Base-by-base conservation (phyloP, 2,888 invertebrate species). In the Apomyelois bistriatella region DNA sequence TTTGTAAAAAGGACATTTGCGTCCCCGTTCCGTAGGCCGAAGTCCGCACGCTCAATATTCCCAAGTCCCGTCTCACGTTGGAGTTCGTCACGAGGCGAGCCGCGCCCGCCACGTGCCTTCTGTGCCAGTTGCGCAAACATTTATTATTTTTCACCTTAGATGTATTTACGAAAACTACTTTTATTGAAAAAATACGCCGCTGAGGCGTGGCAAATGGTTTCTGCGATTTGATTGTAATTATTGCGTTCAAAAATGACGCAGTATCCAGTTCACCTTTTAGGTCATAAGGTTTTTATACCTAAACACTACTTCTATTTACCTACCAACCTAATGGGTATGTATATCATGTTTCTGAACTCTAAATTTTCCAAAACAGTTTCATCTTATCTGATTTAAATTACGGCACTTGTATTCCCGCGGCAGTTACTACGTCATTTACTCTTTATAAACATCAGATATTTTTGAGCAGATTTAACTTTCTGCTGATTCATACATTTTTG, bases 11-110 rank as follows among this genome's bases (percentile, higher is more conserved):
- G 43, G 43, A 30, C 28, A 46, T 32, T n/a, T 12, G 12, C 22
- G 57, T 62, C 58, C 49, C 12, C n/a, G 22, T 22, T 16, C 9
- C 8, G 6, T 40, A 40, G 38, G 15, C 38, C 38, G 40, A 41
- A 41, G 40, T 41, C 9, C 40, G 40, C 47, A 28, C 51, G 51
- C 48, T 52, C 54, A 54, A 32, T 32, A 36, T 46, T 54, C 56
- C 59, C 52, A 49, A 38, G 46, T 46, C 46, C 46, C 54, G 59
- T 64, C 61, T 83, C 83, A 83, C 85, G 82, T 82, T 80, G 75
- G 10, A 52, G 56, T 54, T 56, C 54, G 61, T 70, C 85, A 80
- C 83, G 80, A 64, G 81, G 77, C 74, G 59, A 35, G 54, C 61
- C 59, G 53, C 42, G 58, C 54, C 47, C 46, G 57, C 68, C 77